Evolutionary conservation across 2,797 vertebrate species (phyloP).

Genomic region (Decapterus maruadsi): DNA sequence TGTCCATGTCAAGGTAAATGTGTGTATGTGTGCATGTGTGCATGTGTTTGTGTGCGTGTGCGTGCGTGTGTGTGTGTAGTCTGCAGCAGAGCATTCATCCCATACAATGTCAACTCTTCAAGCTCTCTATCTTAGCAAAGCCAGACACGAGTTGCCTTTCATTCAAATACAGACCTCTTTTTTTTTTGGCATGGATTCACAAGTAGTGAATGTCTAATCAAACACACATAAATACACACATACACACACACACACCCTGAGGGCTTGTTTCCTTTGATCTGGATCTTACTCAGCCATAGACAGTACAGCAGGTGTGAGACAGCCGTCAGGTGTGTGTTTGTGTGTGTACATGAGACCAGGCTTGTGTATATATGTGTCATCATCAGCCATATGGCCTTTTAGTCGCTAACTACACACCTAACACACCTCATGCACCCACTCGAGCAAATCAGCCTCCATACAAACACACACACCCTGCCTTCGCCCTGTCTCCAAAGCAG

Average conservation of each 20-base stretch:
- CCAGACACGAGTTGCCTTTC: slow-evolving; percentile 68
- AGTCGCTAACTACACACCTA: slow-evolving; percentile 62
- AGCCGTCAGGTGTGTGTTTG: slow-evolving; percentile 84
- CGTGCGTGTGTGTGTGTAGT: slow-evolving; percentile 19
- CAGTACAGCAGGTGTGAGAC: slow-evolving; percentile 89
- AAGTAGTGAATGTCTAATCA: slow-evolving; percentile 68
- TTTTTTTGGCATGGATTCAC: slow-evolving; percentile 67
- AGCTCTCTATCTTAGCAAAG: slow-evolving; percentile 37
- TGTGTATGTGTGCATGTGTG: slow-evolving; percentile 15
- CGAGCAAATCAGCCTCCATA: slow-evolving; percentile 54
- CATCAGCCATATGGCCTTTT: slow-evolving; percentile 75
- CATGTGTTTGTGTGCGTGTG: slow-evolving; percentile 24
- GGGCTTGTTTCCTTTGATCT: slow-evolving; percentile 78
- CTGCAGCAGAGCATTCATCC: slow-evolving; percentile 24
- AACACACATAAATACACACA: slow-evolving; percentile 57
- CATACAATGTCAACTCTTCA: slow-evolving; percentile 31
- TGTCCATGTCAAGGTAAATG: slow-evolving; percentile 23
- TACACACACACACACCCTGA: slow-evolving; percentile 56
- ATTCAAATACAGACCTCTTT: slow-evolving; percentile 71
- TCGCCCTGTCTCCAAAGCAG: slow-evolving; percentile 71
- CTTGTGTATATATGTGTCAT: slow-evolving; percentile 70
- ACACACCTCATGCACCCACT: slow-evolving; percentile 58
- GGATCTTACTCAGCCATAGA: slow-evolving; percentile 71
- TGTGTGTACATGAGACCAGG: slow-evolving; percentile 34
- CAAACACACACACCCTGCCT: slow-evolving; percentile 54